phyloP scores from a whole-genome alignment of 1,140 invertebrate species.

The Portunus trituberculatus region DNA sequence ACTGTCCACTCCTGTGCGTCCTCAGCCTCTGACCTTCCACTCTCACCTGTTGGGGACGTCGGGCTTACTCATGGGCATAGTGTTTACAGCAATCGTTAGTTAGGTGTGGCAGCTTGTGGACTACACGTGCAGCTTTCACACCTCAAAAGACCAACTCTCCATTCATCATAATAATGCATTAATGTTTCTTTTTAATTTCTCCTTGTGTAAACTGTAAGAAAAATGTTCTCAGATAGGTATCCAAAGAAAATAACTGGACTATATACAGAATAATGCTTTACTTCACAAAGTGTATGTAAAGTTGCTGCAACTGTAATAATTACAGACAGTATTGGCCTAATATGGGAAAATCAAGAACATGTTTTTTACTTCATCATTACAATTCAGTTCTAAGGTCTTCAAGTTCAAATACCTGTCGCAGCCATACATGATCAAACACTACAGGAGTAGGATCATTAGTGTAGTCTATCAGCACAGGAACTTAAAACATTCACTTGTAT shows the following conservation, averaged over 20 bases:
- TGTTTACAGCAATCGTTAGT: background rate
- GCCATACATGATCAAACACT: background rate
- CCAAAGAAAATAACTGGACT: background rate
- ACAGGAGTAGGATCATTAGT: background rate
- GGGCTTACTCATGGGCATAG: slow-evolving; percentile 53
- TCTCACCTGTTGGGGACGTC: slow-evolving; percentile 59
- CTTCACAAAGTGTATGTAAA: background rate
- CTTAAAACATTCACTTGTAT: background rate
- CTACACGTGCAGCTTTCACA: too few relatives aligned
- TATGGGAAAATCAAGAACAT: too few relatives aligned
- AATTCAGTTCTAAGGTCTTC: background rate
- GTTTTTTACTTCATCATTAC: background rate
- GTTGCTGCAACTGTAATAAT: too few relatives aligned
- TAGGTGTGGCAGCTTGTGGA: too few relatives aligned
- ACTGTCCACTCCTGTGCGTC: background rate
- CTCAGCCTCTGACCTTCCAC: slow-evolving; percentile 50
- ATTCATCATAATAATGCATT: background rate
- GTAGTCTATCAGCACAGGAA: background rate
- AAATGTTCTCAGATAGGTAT: background rate
- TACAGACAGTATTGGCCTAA: too few relatives aligned
- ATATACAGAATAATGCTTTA: background rate
- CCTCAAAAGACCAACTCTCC: background rate
- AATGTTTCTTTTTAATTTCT: background rate
- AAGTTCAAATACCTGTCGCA: background rate
- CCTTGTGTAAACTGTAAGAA: background rate